These are phyloP conservation scores for Ametastegia equiseti DNA, from an alignment of 2,888 invertebrate species.

Conservation along the genomic window DNA sequence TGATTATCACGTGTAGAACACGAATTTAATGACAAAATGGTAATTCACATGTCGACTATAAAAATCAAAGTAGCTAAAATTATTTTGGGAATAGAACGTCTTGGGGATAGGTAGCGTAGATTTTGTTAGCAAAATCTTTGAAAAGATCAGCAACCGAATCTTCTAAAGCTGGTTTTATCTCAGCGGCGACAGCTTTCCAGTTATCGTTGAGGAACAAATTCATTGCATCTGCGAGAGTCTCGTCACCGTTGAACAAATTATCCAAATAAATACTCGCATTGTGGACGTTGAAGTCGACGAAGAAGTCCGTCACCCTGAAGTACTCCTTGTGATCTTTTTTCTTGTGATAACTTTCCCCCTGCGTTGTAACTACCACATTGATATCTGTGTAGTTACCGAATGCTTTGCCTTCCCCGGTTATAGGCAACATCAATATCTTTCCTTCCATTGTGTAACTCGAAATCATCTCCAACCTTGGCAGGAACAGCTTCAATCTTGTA, in stretches of 20 bases:
- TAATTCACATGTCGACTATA: neutral
- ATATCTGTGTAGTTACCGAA: conserved; percentile 85
- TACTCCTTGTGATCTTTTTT: conserved; percentile 73
- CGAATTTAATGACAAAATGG: neutral
- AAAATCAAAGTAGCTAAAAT: neutral
- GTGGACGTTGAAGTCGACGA: conserved; percentile 83
- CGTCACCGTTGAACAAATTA: conserved; percentile 85
- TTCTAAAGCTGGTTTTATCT: conserved; percentile 85
- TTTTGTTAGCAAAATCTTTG: conserved; percentile 79
- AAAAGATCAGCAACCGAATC: conserved; percentile 80
- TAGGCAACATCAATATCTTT: conserved; percentile 85
- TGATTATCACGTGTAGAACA: neutral
- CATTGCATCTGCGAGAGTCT: conserved; percentile 81
- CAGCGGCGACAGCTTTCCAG: conserved; percentile 84
- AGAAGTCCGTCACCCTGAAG: conserved; percentile 81
- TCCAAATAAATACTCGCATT: conserved; percentile 82
- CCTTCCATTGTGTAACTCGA: conserved; percentile 84
- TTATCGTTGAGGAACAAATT: conserved; percentile 88
- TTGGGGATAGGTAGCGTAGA: conserved; percentile 80
- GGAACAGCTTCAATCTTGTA: conserved; percentile 80
- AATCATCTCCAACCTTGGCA: conserved; percentile 82
- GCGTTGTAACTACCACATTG: conserved; percentile 80
- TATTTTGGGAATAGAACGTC: conserved; percentile 77
- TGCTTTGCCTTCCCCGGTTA: conserved; percentile 83
- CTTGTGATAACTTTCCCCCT: conserved; percentile 78